Percentiles rank a stretch among this genome's conserved stretches.
phyloP scores from a whole-genome alignment of 2,113 vertebrate genomes.

The Stigmatopora nigra region DNA sequence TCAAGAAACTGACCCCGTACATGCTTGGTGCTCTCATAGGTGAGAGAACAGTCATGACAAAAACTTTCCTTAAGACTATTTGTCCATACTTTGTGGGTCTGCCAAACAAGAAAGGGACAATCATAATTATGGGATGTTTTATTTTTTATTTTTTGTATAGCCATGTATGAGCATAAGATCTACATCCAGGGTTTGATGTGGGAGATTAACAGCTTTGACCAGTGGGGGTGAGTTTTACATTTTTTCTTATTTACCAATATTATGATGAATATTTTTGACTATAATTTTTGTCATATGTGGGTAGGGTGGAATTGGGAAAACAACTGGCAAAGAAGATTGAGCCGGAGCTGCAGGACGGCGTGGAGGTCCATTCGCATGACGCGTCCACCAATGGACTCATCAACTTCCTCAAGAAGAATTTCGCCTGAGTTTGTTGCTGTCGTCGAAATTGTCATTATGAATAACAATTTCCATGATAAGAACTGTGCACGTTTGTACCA shows the following conservation, averaged over 20 bases:
- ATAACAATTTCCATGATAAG: neutral
- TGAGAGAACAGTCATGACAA: slow-evolving; percentile 52
- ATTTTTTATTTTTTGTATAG: slow-evolving; percentile 65
- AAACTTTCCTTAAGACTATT: too few relatives aligned
- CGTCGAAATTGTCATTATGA: neutral
- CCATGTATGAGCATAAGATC: slow-evolving; percentile 99
- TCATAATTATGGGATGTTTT: neutral
- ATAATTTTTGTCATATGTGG: slow-evolving; percentile 15
- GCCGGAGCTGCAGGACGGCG: slow-evolving; percentile 79
- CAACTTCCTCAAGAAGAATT: slow-evolving; percentile 89
- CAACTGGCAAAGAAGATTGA: slow-evolving; percentile 96
- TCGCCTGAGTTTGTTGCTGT: slow-evolving; percentile 55
- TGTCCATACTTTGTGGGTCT: too few relatives aligned
- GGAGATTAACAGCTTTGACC: slow-evolving; percentile 99
- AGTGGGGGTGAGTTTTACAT: slow-evolving; percentile 86
- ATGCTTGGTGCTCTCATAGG: slow-evolving; percentile 90
- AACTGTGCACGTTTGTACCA: slow-evolving; percentile 1
- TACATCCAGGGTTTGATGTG: slow-evolving; percentile 93
- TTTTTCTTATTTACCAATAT: neutral
- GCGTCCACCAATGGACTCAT: slow-evolving; percentile 94
- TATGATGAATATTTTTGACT: neutral
- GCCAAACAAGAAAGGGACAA: neutral
- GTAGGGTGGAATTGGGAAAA: slow-evolving; percentile 92
- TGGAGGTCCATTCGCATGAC: slow-evolving; percentile 85
- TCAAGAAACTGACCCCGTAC: slow-evolving; percentile 87